Base-by-base conservation (phyloP, 1,140 invertebrate genomes). In the Trichomalopsis sarcophagae region DNA sequence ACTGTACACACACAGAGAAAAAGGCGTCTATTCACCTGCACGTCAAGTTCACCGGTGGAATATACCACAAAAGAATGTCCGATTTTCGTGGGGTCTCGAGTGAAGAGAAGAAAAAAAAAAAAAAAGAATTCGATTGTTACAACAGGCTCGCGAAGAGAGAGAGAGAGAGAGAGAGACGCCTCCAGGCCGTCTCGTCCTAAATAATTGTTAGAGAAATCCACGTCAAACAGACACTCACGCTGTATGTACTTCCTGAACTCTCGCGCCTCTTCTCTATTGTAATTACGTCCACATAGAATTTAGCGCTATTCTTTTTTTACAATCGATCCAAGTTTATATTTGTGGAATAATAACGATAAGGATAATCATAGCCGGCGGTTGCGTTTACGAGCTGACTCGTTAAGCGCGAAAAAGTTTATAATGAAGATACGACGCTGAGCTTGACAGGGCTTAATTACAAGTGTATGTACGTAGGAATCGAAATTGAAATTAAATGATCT, bases 201-300 rank as follows among this genome's bases (percentile, higher is more conserved):
- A 81, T 81, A 81, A 81, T 81, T 81, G 68, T 81, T 73, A 81
- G 80, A 73, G 80, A 81, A 81, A 81, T 81, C 80, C 33, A 74
- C 69, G 68, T 81, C 79, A 71, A 81, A 81, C 66, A 44, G n/a
- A 44, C 27, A 33, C 21, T 23, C 36, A 71, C 69, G 30, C 50
- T 30, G n/a, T 21, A 77, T 27, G 17, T 75, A 40, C 73, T 75
- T 77, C 75, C 30, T 33, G 30, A 0, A 4, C 75, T 30, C 75
- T 40, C 40, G 40, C 40, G 40, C 40, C 40, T 62, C 55, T n/a
- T 62, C 55, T 62, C 1, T 27, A 27, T 27, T 27, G 44, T 76
- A 23, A 76, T 76, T 76, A 40, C 36, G 73, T 40, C 73, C 2
- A 27, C 27, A 75, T 75, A 75, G 36, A 27, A 27, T 71, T 71